phyloP scores from a whole-genome alignment of 1,140 invertebrate species.

The Orussus abietinus region DNA sequence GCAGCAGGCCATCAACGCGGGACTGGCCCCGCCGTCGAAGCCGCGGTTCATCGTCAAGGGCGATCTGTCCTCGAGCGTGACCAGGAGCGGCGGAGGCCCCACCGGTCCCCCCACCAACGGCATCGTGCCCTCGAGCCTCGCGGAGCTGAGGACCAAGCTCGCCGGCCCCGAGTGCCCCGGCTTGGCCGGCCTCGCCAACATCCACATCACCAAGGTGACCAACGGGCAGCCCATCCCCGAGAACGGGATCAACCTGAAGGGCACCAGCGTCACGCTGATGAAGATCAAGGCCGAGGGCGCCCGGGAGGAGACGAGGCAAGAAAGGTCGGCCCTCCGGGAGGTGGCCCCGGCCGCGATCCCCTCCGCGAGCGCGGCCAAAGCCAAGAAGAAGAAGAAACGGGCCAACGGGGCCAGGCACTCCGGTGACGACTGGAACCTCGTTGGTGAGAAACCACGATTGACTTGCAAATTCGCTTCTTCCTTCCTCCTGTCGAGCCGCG shows the following conservation, averaged over 20 bases:
- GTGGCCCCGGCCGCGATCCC: slow-evolving; percentile 30
- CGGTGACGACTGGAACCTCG: slow-evolving; percentile 57
- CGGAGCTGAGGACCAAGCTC: slow-evolving; percentile 37
- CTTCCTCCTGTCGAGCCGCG: slow-evolving; percentile 25
- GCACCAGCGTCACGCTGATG: slow-evolving; percentile 48
- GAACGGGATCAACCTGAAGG: slow-evolving; percentile 47
- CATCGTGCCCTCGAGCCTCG: slow-evolving; percentile 35
- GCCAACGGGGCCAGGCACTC: slow-evolving; percentile 39
- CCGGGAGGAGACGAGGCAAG: slow-evolving; percentile 23
- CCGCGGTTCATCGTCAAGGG: slow-evolving; percentile 50
- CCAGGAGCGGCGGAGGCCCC: slow-evolving; percentile 10
- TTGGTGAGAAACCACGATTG: slow-evolving; percentile 53
- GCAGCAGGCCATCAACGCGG: slow-evolving; percentile 52
- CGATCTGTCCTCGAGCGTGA: slow-evolving; percentile 20
- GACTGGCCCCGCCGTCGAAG: slow-evolving; percentile 42
- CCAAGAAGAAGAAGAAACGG: slow-evolving; percentile 56
- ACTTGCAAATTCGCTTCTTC: slow-evolving; percentile 31
- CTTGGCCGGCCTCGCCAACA: slow-evolving; percentile 42
- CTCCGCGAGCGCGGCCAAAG: slow-evolving; percentile 31
- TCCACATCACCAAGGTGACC: slow-evolving; percentile 50
- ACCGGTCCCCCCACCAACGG: slow-evolving; percentile 24
- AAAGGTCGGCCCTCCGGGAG: slow-evolving; percentile 28
- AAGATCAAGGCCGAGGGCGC: slow-evolving; percentile 25
- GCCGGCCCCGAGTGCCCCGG: slow-evolving; percentile 37
- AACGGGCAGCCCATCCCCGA: slow-evolving; percentile 49